Percentiles rank a stretch among this genome's conserved stretches.
Conservation (phyloP, 2,888 invertebrate species). For the Eremobia ochroleuca region DNA sequence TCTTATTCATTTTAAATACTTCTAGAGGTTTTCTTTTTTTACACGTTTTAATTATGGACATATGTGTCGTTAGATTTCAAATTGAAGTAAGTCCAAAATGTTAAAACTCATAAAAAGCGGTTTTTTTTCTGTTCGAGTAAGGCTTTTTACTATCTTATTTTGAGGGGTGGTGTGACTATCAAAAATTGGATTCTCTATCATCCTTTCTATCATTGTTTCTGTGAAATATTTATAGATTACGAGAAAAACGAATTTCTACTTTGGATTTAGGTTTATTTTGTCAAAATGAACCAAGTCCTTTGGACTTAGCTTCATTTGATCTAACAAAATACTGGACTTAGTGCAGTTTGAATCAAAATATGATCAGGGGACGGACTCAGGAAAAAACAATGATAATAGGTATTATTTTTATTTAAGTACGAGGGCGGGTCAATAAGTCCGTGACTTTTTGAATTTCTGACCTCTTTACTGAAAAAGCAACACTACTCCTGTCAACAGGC, state of each 20-base stretch:
- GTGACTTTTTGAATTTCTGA: no score
- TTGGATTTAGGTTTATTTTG: constrained; percentile 27
- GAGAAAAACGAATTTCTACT: constrained; percentile 20
- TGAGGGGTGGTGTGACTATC: constrained; percentile 23
- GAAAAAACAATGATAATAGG: constrained; percentile 11
- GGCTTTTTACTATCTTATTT: constrained; percentile 13
- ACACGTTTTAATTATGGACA: constrained; percentile 12
- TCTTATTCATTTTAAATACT: constrained; percentile 24
- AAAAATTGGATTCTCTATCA: constrained; percentile 30
- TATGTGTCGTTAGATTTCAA: no score
- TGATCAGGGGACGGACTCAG: constrained; percentile 25
- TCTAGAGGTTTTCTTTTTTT: constrained; percentile 32
- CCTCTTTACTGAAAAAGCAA: no score
- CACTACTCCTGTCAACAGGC: no score
- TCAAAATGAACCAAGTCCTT: constrained; percentile 45
- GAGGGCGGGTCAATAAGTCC: no score
- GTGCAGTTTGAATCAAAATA: constrained; percentile 49
- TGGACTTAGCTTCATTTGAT: constrained; percentile 51
- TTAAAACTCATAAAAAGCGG: no score
- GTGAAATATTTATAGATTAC: constrained; percentile 22
- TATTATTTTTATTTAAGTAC: constrained; percentile 7
- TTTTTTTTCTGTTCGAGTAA: constrained; percentile 19
- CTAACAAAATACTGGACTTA: constrained; percentile 54
- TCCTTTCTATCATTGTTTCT: constrained; percentile 20
- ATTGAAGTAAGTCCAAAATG: no score